These are phyloP conservation scores for Zaprionus obscuricornis DNA, from an alignment of 2,888 invertebrate genomes.

Conservation along the genomic window DNA sequence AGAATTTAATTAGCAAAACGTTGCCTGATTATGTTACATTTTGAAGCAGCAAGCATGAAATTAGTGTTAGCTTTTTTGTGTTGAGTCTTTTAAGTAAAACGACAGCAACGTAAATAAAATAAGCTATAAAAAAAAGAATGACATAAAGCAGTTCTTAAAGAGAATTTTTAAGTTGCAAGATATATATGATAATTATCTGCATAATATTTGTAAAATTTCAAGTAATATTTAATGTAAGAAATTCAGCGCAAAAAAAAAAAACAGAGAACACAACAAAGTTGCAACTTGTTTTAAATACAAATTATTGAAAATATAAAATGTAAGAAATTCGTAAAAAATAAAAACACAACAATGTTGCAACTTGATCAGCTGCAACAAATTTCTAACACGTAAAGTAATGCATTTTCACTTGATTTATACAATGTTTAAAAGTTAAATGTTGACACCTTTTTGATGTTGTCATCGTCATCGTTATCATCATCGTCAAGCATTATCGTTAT, in stretches of 20 bases:
- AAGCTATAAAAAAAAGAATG: constrained; percentile 7
- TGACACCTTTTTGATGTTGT: constrained; percentile 21
- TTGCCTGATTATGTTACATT: constrained; percentile 64
- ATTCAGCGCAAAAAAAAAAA: no score
- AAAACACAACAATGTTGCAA: no score
- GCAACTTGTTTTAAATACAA: no score
- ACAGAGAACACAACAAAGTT: no score
- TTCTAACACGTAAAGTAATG: no score
- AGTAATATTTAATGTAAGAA: no score
- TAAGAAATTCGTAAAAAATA: no score
- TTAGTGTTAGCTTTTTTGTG: constrained; percentile 41
- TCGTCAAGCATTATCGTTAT: constrained; percentile 3
- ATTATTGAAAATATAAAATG: no score
- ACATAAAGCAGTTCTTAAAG: constrained; percentile 12
- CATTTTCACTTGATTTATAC: no score
- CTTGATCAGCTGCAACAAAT: no score
- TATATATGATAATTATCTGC: neutral
- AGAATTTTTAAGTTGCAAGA: neutral
- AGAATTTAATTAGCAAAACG: constrained; percentile 77
- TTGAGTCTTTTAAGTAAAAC: neutral
- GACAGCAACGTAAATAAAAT: constrained; percentile 10
- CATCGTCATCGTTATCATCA: constrained; percentile 7
- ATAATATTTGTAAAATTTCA: no score
- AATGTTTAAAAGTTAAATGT: no score
- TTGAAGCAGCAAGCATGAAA: constrained; percentile 62